Conservation (phyloP, 2,888 invertebrate species). For the Cepaea hortensis region DNA sequence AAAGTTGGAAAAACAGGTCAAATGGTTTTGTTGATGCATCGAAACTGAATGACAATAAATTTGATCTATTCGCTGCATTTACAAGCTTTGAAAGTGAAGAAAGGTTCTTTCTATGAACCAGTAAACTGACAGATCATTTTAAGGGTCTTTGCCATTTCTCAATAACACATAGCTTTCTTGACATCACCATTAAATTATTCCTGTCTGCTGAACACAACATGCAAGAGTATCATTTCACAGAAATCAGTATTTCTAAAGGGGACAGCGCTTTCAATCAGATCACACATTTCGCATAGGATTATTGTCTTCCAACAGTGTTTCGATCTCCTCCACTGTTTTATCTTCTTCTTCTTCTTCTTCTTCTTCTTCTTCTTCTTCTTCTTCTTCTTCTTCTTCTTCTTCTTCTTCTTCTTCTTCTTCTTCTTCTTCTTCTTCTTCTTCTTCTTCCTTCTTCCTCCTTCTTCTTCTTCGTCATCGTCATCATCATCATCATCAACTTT, state of each 20-base stretch:
- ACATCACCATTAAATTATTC: neutral
- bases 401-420: conserved; percentile 35
- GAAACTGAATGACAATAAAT: neutral
- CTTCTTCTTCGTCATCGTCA: too few species aligned
- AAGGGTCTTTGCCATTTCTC: neutral
- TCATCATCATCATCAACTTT: too few species aligned
- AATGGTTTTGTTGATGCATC: conserved; percentile 9
- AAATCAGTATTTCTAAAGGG: too few species aligned
- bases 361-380: conserved; percentile 32
- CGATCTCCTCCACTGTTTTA: too few species aligned
- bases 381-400: conserved; percentile 39
- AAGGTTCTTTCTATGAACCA: neutral
- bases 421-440: conserved; percentile 27
- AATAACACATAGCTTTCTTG: neutral
- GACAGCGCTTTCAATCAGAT: too few species aligned
- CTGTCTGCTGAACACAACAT: neutral
- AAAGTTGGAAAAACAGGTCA: neutral
- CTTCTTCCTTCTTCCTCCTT: neutral
- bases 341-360: conserved; percentile 31
- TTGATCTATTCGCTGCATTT: neutral
- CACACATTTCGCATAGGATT: too few species aligned
- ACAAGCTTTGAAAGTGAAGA: neutral
- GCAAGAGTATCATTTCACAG: too few species aligned
- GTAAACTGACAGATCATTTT: conserved; percentile 19
- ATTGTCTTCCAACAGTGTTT: too few species aligned